phyloP scores from a whole-genome alignment of 2,888 invertebrate species.

The Alloplasta piceator region DNA sequence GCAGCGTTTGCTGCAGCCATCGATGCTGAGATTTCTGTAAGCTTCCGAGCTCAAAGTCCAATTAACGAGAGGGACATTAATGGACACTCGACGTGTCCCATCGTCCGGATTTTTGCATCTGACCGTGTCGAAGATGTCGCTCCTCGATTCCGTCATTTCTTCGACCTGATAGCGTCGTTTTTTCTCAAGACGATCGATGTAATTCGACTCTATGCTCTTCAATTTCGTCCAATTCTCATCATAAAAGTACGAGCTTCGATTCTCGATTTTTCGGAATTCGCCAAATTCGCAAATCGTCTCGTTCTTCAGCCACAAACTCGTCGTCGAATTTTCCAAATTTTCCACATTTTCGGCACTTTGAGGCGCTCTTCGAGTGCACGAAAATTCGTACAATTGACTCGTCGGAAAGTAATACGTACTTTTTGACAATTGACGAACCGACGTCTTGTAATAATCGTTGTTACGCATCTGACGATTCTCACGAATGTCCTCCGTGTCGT shows the following conservation, averaged over 20 bases:
- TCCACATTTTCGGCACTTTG: slow-evolving; percentile 37
- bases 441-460: slow-evolving; percentile 85
- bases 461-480: slow-evolving; percentile 85
- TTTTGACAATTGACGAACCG: slow-evolving; percentile 85
- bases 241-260: slow-evolving; percentile 52
- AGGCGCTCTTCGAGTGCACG: slow-evolving; percentile 59
- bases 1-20: slow-evolving; percentile 86
- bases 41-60: slow-evolving; percentile 78
- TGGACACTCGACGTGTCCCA: slow-evolving; percentile 81
- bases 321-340: slow-evolving; percentile 60
- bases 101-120: slow-evolving; percentile 79
- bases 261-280: slow-evolving; percentile 48
- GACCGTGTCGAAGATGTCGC: slow-evolving; percentile 63
- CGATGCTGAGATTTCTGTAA: slow-evolving; percentile 81
- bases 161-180: slow-evolving; percentile 67
- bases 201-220: slow-evolving; percentile 66
- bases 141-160: slow-evolving; percentile 59
- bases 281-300: slow-evolving; percentile 49
- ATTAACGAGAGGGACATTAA: slow-evolving; percentile 83
- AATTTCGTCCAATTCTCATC: slow-evolving; percentile 68
- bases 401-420: slow-evolving; percentile 87
- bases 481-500: slow-evolving; percentile 80
- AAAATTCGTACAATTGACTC: slow-evolving; percentile 83
- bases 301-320: slow-evolving; percentile 10
- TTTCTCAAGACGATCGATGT: slow-evolving; percentile 69